Evolutionary conservation across 1,140 invertebrate species (phyloP).

Genomic region (Papilio polytes): DNA sequence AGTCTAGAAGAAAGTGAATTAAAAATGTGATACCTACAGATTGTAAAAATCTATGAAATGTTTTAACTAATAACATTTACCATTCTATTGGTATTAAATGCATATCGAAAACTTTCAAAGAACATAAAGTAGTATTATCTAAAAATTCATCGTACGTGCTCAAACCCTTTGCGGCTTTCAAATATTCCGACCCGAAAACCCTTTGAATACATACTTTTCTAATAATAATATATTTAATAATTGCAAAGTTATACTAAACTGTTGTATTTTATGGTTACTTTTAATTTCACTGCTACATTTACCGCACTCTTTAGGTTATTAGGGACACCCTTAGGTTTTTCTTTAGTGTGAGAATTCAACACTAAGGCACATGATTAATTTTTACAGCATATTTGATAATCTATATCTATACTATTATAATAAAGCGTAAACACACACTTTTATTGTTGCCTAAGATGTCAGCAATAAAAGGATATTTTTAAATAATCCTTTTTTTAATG

Average conservation of each 20-base stretch:
- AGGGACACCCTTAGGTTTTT: not conserved
- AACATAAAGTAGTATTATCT: not conserved
- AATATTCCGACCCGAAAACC: conserved; percentile 5
- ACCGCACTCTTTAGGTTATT: not conserved
- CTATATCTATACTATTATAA: no score
- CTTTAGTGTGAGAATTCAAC: no score
- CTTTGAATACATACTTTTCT: conserved; percentile 6
- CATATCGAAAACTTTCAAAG: not conserved
- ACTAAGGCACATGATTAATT: no score
- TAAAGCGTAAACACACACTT: no score
- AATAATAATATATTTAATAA: not conserved
- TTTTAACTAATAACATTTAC: not conserved
- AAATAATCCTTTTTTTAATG: no score
- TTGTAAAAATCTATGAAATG: not conserved
- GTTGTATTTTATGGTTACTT: not conserved
- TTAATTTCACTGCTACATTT: not conserved
- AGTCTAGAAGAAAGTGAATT: no score
- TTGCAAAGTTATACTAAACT: not conserved
- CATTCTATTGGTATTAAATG: not conserved
- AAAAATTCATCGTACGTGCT: not conserved
- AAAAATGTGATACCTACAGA: no score
- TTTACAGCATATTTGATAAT: no score
- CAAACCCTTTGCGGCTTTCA: conserved; percentile 1
- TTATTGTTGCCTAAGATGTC: no score
- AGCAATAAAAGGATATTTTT: no score